Evolutionary conservation across 2,888 invertebrate genomes (phyloP), one percentile per base, ranked within the genome.

Genomic region (Tachina grossa): DNA sequence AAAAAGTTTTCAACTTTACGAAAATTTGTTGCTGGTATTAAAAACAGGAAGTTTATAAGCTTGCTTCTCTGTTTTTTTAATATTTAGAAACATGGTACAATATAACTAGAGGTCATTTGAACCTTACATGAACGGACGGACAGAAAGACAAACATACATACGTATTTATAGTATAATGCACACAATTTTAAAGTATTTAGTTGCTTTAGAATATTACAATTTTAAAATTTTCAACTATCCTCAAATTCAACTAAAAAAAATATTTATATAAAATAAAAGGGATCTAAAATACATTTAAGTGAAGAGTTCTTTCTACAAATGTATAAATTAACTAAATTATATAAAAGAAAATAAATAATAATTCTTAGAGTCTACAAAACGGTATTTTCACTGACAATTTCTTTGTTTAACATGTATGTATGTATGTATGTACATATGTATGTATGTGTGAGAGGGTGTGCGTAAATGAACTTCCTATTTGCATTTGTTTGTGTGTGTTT

Each of bases 1-100:
- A 89, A 89, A 89, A 90, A 91, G 91, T 92, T 92, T 92, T 89
- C 65, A 92, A 92, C 92, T 91, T 90, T 90, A 88, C 87, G 86
- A 85, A 80, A 71, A 59, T 43, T 69, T 65, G 3, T 65, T 65
- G 22, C 14, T 65, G 19, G 9, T 65, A 47, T 59, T 74, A 51
- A 75, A n/a, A 71, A 75, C 78, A 82, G 71, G 74, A 76, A 8
- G 41, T 16, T 9, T 3, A 65, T 82, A 57, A 72, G 66, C 59
- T 79, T 45, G 77, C 69, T 79, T 75, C 61, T 82, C 71, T 68
- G 69, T 83, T 55, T 74, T 45, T 68, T 69, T 74, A 31, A 47
- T 47, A 43, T 31, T 57, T 66, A 39, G 43, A 51, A 63, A 55
- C 41, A 45, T 13, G 22, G n/a, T 19, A 22, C 9, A 41, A 39